Percentiles rank a stretch among this genome's conserved stretches.
These are phyloP conservation scores for Nephotettix cincticeps DNA, from an alignment of 1,140 invertebrate species.

Conservation along the genomic window DNA sequence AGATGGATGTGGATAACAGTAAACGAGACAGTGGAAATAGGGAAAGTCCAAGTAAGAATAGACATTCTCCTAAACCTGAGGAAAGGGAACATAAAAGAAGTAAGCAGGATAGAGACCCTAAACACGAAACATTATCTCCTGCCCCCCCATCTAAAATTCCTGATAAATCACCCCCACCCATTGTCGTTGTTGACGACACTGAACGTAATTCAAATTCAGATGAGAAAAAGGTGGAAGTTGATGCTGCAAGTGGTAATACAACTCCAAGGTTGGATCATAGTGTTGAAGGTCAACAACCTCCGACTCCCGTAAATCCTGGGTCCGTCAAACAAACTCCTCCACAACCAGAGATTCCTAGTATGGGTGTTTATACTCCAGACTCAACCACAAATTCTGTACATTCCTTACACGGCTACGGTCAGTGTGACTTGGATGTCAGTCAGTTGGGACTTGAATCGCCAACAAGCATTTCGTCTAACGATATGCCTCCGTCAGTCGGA, in stretches of 20 bases:
- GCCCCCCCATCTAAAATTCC: constrained; percentile 43
- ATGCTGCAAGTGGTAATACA: constrained; percentile 33
- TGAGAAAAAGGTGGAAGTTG: constrained; percentile 10
- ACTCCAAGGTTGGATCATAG: constrained; percentile 35
- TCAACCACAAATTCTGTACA: constrained; percentile 83
- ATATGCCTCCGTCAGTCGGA: constrained; percentile 56
- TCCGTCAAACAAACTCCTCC: constrained; percentile 55
- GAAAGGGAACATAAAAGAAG: background rate
- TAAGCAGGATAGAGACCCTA: constrained; percentile 1
- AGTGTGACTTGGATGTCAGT: constrained; percentile 78
- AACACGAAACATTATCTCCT: constrained; percentile 34
- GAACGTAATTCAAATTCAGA: constrained; percentile 27
- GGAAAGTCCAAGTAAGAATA: background rate
- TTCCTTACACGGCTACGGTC: constrained; percentile 70
- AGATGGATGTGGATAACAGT: background rate
- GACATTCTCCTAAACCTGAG: background rate
- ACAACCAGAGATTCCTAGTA: constrained; percentile 65
- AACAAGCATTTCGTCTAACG: constrained; percentile 76
- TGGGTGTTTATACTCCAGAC: constrained; percentile 82
- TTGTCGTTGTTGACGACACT: constrained; percentile 40
- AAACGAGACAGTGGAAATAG: background rate
- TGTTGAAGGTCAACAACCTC: constrained; percentile 37
- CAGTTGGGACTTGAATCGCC: constrained; percentile 84
- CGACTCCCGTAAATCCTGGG: constrained; percentile 43
- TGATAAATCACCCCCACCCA: constrained; percentile 31